phyloP scores from a whole-genome alignment of 1,140 invertebrate species.

The Pseudomyrmex concolor region DNA sequence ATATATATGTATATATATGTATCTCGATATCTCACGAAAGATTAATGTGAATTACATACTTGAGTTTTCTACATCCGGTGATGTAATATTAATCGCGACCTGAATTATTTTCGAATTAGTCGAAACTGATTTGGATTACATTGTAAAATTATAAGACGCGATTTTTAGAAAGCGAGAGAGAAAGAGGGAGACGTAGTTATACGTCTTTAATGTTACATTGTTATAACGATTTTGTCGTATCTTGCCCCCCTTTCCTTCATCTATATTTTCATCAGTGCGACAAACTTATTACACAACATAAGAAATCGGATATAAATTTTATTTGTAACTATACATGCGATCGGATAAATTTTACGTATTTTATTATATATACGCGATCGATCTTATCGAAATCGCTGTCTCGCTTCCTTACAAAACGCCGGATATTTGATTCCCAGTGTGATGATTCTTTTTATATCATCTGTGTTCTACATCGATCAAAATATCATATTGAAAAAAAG shows the following conservation, averaged over 20 bases:
- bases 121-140: conserved; percentile 41
- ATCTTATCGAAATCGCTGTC: neutral
- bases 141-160: conserved; percentile 28
- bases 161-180: neutral
- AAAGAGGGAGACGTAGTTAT: no score
- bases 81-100: conserved; percentile 45
- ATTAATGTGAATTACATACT: conserved; percentile 6
- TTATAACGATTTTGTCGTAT: conserved; percentile 10
- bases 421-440: neutral
- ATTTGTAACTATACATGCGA: conserved; percentile 17
- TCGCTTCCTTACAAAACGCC: neutral
- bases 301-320: conserved; percentile 45
- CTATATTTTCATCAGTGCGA: neutral
- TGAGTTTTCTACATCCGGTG: neutral
- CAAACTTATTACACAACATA: neutral
- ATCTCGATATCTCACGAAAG: neutral
- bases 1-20: neutral
- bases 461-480: no score
- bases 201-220: neutral
- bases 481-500: neutral
- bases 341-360: no score
- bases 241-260: neutral
- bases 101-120: conserved; percentile 38
- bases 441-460: no score
- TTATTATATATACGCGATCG: neutral